phyloP scores from a whole-genome alignment of 92 coral and sea anemone genomes.

The Muricea muricata region DNA sequence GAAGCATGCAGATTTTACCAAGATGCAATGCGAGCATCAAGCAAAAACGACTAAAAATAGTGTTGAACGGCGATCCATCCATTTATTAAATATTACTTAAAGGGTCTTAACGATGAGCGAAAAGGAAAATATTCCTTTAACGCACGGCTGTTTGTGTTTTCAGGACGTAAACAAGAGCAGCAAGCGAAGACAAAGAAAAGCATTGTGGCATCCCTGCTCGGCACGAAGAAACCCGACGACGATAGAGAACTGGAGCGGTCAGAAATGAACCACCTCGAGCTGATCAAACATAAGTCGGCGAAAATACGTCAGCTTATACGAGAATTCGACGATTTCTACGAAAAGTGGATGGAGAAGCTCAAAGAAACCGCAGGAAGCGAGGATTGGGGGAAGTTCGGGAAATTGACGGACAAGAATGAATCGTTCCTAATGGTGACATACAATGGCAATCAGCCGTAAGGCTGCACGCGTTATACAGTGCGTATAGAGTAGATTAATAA shows the following conservation, averaged over 20 bases:
- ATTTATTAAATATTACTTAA: too few relatives aligned
- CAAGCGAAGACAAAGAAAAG: background rate
- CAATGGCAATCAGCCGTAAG: background rate
- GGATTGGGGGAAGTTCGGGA: background rate
- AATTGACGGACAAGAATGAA: background rate
- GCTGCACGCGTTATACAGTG: too few relatives aligned
- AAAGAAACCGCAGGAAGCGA: slow-evolving; percentile 46
- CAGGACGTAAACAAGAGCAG: background rate
- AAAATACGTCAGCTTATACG: slow-evolving; percentile 82
- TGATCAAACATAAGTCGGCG: slow-evolving; percentile 76
- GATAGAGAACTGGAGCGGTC: too few relatives aligned
- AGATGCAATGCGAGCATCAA: too few relatives aligned
- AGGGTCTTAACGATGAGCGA: too few relatives aligned
- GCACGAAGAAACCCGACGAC: too few relatives aligned
- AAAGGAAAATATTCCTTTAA: too few relatives aligned
- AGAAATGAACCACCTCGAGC: slow-evolving; percentile 55
- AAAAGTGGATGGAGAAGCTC: slow-evolving; percentile 82
- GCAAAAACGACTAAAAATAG: too few relatives aligned
- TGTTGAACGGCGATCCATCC: too few relatives aligned
- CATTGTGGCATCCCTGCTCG: background rate
- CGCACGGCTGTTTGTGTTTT: too few relatives aligned
- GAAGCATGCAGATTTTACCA: too few relatives aligned
- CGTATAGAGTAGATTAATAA: too few relatives aligned
- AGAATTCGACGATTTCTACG: slow-evolving; percentile 93
- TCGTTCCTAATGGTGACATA: slow-evolving; percentile 8